These are phyloP conservation scores for Gallinago paraguaiae DNA, from an alignment of 2,113 vertebrate genomes.

Conservation along the genomic window DNA sequence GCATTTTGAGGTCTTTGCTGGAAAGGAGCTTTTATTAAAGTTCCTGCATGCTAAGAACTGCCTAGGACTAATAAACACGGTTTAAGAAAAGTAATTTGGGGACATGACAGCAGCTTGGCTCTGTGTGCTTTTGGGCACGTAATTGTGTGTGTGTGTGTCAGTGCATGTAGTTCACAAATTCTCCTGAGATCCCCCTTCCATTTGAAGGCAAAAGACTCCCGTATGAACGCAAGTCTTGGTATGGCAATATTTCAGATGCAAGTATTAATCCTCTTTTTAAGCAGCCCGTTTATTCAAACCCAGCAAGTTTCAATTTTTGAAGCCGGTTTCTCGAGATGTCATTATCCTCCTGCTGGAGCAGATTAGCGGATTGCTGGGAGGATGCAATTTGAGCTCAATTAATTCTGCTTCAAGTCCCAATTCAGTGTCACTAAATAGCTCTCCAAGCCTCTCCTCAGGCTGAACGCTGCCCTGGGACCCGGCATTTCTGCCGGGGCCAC, in stretches of 20 bases:
- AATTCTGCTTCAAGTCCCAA: constrained; percentile 76
- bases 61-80: constrained; percentile 40
- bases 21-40: constrained; percentile 64
- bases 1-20: constrained; percentile 28
- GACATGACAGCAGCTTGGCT: constrained; percentile 11
- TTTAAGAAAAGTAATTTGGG: constrained; percentile 49
- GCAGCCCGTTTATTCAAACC: constrained; percentile 27
- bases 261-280: constrained; percentile 56
- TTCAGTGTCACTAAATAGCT: constrained; percentile 65
- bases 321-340: constrained; percentile 61
- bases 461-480: not conserved
- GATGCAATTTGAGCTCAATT: constrained; percentile 78
- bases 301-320: constrained; percentile 45
- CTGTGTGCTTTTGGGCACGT: not conserved
- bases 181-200: constrained; percentile 10
- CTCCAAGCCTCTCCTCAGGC: constrained; percentile 38
- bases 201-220: not conserved
- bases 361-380: constrained; percentile 73
- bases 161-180: not conserved
- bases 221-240: not conserved
- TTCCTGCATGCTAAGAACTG: constrained; percentile 27
- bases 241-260: not conserved
- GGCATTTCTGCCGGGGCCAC: not conserved
- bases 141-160: not conserved
- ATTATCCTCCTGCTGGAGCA: constrained; percentile 75